Base-by-base conservation (phyloP, 2,113 vertebrate genomes). In the Paedocypris sp. region DNA sequence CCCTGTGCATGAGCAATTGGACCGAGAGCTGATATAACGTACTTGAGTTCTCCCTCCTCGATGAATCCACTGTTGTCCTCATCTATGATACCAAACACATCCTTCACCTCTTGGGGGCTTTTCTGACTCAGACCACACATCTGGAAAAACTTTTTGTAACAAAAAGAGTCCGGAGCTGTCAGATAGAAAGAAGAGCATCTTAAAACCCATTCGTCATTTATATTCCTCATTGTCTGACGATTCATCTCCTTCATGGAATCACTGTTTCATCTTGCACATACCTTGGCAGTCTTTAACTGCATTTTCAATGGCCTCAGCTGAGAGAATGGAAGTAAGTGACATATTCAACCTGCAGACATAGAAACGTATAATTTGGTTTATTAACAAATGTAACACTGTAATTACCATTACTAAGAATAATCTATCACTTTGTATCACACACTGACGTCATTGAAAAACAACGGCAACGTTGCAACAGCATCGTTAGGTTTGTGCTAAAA, bases 271-370 rank as follows among this genome's bases (percentile, higher is more conserved):
- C 13, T 9, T 42, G 16, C 20, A 5, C 25, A 23, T 80, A 98
- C 95, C 94, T 95, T 92, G 88, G 85, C 93, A 98, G 78, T 95
- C 93, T 77, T 89, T 90, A 71, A 98, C 69, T 58, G 91, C 95
- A 23, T 90, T 92, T 12, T 89, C 86, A 12, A 98, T 93, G 76
- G 89, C 95, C 1, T 89, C 87, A 65, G 90, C 85, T 13, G 85
- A 90, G 32, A 99, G 90, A 59, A 97, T 75, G 22, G 93, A 92
- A 42, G 85, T 89, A 71, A 99, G 87, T 64, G 89, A 94, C 94
- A 99, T 98, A 56, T 80, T 89, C 77, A 71, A 82, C 75, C 90
- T 93, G 77, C 43, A 29, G 60, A 51, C 45, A 32, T 10, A 51
- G 71, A 65, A 81, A 12, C 51, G 2, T 3, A 15, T 43, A 33